phyloP scores from a whole-genome alignment of 2,113 vertebrate species.

The Ageneiosus marmoratus region DNA sequence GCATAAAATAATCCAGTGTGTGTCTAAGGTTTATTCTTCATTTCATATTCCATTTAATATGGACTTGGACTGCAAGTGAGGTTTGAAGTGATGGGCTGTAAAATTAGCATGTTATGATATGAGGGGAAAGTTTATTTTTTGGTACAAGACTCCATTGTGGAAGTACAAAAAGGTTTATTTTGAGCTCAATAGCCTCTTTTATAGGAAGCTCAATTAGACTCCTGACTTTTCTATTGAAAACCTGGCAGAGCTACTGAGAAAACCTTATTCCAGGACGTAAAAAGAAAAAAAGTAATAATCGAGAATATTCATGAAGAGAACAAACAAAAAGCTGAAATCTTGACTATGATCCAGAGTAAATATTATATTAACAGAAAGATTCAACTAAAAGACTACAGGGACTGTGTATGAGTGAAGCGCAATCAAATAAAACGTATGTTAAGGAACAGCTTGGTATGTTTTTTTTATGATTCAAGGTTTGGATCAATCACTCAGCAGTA shows the following conservation, averaged over 20 bases:
- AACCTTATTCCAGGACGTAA: slow-evolving; percentile 6
- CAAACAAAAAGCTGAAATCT: background rate
- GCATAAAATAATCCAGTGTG: slow-evolving; percentile 47
- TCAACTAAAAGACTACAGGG: background rate
- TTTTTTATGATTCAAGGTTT: background rate
- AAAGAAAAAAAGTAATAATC: background rate
- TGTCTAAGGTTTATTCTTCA: slow-evolving; percentile 58
- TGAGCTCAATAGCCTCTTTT: slow-evolving; percentile 41
- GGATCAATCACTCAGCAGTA: slow-evolving; percentile 10
- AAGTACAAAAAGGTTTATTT: slow-evolving; percentile 59
- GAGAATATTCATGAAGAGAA: slow-evolving; percentile 12
- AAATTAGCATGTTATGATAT: slow-evolving; percentile 51
- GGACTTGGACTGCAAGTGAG: slow-evolving; percentile 51
- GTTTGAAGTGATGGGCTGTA: slow-evolving; percentile 44
- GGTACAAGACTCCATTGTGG: slow-evolving; percentile 47
- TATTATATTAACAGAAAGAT: background rate
- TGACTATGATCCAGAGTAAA: background rate
- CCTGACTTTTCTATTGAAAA: slow-evolving; percentile 4
- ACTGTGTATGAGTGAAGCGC: background rate
- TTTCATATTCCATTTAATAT: slow-evolving; percentile 52
- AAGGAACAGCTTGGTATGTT: background rate
- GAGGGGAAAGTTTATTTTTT: slow-evolving; percentile 36
- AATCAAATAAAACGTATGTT: background rate
- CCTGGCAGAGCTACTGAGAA: slow-evolving; percentile 26
- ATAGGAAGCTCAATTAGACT: background rate